Base-by-base conservation (phyloP, 1,140 invertebrate species). In the Brachionus rubens region DNA sequence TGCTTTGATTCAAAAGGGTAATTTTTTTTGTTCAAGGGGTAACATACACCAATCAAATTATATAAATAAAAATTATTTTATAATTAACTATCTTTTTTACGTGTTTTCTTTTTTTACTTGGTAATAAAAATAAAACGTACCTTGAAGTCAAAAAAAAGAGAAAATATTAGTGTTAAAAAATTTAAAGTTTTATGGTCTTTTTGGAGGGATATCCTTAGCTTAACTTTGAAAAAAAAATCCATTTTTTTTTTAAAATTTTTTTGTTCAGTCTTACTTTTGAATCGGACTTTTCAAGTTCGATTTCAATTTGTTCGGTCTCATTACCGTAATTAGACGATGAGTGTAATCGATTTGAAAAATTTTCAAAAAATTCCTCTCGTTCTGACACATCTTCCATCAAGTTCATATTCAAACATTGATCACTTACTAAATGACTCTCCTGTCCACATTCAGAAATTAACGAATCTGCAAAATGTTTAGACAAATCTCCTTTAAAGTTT, bases 281-380 rank as follows among this genome's bases (percentile, higher is more conserved):
- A 36, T 36, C 33, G 14, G 43, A 46, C 14, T 46, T 46, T 46
- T 65, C 40, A 19, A 65, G n/a, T 19, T 43, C 19, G 0, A 19
- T 26, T 65, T 41, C 41, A 19, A 65, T 28, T 65, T 41, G 40
- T 14, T 21, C 41, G 19, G 24, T 19, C 41, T 6, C 30, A 16
- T 59, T 16, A 16, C 40, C 59, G 21, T 43, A 65, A 43, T 65
- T 65, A 6, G 59, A 65, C 19, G 59, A 65, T n/a, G 59, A 65
- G 4, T 65, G 59, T 43, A 65, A 65, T 24, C 59, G 59, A 43
- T 65, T 65, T 21, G 59, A 65, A 43, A 65, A 65, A 43, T 65
- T 65, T 43, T 65, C 59, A 28, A 65, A 65, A 24, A 65, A 65
- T 2, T 65, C 36, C 10, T 65, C 59, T 43, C 30, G 21, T 16